Conservation (phyloP, 2,797 vertebrate species). For the Ceryle rudis region DNA sequence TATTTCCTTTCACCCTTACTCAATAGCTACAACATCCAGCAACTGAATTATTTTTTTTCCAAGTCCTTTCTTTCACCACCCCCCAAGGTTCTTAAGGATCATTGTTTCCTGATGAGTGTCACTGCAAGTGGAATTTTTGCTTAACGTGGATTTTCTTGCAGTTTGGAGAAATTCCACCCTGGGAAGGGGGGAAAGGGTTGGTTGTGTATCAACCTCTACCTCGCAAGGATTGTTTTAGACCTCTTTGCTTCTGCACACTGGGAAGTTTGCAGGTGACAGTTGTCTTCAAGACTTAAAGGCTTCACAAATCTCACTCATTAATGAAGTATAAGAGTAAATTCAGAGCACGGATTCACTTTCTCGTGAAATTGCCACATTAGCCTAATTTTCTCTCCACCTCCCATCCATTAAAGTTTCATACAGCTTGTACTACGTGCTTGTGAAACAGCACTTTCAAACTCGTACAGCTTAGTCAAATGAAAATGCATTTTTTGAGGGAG, state of each 20-base stretch:
- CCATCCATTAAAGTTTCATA: background rate
- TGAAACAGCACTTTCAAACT: background rate
- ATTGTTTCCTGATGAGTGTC: background rate
- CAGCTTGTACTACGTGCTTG: background rate
- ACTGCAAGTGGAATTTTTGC: background rate
- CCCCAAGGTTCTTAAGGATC: background rate
- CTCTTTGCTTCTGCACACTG: background rate
- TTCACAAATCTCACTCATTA: background rate
- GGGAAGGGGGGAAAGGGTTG: no score
- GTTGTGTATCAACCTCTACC: background rate
- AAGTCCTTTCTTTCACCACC: background rate
- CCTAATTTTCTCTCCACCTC: background rate
- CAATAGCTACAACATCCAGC: background rate
- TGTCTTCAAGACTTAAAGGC: background rate
- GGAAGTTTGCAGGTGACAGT: background rate
- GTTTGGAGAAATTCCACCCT: background rate
- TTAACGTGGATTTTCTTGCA: background rate
- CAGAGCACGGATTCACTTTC: background rate
- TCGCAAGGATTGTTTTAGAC: background rate
- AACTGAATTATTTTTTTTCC: background rate
- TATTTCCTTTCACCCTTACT: background rate
- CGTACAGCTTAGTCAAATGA: background rate
- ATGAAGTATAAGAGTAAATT: background rate
- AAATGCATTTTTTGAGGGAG: background rate
- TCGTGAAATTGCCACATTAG: background rate